Evolutionary conservation across 2,113 vertebrate species (phyloP).

Genomic region (Plecotus auritus): DNA sequence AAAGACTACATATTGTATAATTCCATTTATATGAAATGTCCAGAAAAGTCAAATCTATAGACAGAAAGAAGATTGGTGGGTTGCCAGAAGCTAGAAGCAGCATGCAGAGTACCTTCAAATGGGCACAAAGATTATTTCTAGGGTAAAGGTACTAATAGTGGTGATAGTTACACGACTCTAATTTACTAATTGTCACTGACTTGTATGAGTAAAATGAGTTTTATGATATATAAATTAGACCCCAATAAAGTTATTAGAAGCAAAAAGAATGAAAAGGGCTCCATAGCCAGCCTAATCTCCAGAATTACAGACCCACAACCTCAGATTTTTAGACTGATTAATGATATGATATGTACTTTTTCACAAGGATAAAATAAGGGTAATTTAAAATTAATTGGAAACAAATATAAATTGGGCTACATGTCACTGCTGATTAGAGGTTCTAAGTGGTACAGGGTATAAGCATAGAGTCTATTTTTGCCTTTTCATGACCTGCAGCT

Average conservation of each 20-base stretch:
- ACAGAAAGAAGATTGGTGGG: not conserved
- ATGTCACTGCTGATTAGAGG: not conserved
- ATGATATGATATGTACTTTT: not conserved
- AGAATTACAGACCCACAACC: not conserved
- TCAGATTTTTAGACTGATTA: not conserved
- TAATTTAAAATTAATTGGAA: slow-evolving; percentile 37
- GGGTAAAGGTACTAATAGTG: not conserved
- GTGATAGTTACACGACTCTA: not conserved
- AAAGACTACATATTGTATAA: not conserved
- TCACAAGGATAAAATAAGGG: slow-evolving; percentile 16
- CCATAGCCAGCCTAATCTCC: not conserved
- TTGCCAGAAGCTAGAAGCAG: not conserved
- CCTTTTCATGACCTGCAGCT: not conserved
- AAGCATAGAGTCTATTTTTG: not conserved
- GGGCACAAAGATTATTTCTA: not conserved
- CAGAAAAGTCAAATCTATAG: not conserved
- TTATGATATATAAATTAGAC: not conserved
- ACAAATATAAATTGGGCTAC: not conserved
- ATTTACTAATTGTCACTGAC: not conserved
- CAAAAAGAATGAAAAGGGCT: not conserved
- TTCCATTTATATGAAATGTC: not conserved
- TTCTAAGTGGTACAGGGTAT: not conserved
- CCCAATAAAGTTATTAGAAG: not conserved
- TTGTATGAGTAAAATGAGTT: not conserved
- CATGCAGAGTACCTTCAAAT: not conserved